These are phyloP conservation scores for Tupiocoris notatus DNA, from an alignment of 2,888 invertebrate genomes.

Conservation along the genomic window DNA sequence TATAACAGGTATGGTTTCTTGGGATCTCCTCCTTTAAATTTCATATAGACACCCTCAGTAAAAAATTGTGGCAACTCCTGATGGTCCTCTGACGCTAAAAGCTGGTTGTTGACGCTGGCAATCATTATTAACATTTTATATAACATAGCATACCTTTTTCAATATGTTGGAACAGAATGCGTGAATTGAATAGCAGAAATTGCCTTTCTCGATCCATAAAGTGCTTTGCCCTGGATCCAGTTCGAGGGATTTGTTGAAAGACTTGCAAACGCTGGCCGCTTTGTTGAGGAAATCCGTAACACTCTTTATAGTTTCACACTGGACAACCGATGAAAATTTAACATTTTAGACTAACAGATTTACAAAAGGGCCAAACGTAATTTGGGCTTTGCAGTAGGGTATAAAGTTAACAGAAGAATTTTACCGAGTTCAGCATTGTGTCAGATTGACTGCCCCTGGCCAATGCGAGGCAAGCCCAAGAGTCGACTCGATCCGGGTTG, in stretches of 20 bases:
- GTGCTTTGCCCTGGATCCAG: slow-evolving; percentile 71
- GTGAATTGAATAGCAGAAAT: slow-evolving; percentile 84
- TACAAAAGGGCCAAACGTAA: too few relatives aligned
- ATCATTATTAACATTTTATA: too few relatives aligned
- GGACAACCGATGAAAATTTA: slow-evolving; percentile 9
- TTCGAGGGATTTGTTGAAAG: slow-evolving; percentile 77
- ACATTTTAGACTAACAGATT: too few relatives aligned
- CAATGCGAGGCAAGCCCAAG: slow-evolving; percentile 90
- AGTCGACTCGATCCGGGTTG: slow-evolving; percentile 77
- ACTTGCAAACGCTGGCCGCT: slow-evolving; percentile 62
- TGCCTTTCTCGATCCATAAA: slow-evolving; percentile 88
- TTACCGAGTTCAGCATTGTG: slow-evolving; percentile 68
- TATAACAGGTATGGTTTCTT: too few relatives aligned
- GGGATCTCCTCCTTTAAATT: too few relatives aligned
- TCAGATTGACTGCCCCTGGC: slow-evolving; percentile 76
- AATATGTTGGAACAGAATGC: slow-evolving; percentile 84
- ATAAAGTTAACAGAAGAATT: not conserved
- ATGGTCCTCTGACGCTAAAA: too few relatives aligned
- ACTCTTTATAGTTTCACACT: slow-evolving; percentile 54
- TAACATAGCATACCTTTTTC: slow-evolving; percentile 67
- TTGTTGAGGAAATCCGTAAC: slow-evolving; percentile 57
- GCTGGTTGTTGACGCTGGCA: too few relatives aligned
- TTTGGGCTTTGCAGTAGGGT: too few relatives aligned
- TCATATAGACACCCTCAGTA: too few relatives aligned
- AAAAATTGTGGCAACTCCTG: too few relatives aligned